A percentile compares a stretch with the other conserved stretches of the same genome.
Conservation (phyloP, 2,888 invertebrate species). For the Lepidocyrtoides sp. region DNA sequence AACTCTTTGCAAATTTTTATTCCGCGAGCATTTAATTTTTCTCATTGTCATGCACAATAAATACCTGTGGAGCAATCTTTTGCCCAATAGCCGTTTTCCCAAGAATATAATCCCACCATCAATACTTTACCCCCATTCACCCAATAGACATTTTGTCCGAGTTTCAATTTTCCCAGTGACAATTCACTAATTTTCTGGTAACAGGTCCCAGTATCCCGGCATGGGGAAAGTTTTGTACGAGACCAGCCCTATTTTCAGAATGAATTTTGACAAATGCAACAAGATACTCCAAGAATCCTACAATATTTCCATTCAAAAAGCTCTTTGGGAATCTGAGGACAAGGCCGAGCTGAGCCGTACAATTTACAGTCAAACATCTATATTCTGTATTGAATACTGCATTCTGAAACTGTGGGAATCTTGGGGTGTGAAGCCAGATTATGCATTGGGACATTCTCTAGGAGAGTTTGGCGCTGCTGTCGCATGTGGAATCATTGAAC, state of each 20-base stretch:
- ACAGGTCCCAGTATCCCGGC: conserved; percentile 66
- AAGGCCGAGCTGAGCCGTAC: conserved; percentile 52
- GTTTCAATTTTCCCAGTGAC: too few relatives aligned
- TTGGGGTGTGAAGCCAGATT: conserved; percentile 77
- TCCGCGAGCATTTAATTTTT: too few relatives aligned
- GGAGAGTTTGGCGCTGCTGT: conserved; percentile 82
- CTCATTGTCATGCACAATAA: too few relatives aligned
- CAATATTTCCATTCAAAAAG: conserved; percentile 33
- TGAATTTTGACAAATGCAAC: conserved; percentile 68
- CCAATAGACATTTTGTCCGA: too few relatives aligned
- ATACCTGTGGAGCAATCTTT: too few relatives aligned
- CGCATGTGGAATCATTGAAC: conserved; percentile 61
- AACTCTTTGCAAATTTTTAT: too few relatives aligned
- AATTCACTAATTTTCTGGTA: too few relatives aligned
- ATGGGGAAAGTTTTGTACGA: conserved; percentile 73
- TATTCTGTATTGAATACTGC: conserved; percentile 77
- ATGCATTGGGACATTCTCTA: conserved; percentile 78
- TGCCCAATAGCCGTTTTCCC: too few relatives aligned
- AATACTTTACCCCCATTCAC: too few relatives aligned
- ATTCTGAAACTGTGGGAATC: conserved; percentile 73
- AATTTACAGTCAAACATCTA: conserved; percentile 77
- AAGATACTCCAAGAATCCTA: neutral
- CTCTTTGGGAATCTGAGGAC: conserved; percentile 1
- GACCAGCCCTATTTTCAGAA: conserved; percentile 56
- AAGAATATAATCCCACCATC: too few relatives aligned